Evolutionary conservation across 2,888 invertebrate genomes (phyloP), one percentile per base, ranked within the genome.

Genomic region (Invenusta paracnida): DNA sequence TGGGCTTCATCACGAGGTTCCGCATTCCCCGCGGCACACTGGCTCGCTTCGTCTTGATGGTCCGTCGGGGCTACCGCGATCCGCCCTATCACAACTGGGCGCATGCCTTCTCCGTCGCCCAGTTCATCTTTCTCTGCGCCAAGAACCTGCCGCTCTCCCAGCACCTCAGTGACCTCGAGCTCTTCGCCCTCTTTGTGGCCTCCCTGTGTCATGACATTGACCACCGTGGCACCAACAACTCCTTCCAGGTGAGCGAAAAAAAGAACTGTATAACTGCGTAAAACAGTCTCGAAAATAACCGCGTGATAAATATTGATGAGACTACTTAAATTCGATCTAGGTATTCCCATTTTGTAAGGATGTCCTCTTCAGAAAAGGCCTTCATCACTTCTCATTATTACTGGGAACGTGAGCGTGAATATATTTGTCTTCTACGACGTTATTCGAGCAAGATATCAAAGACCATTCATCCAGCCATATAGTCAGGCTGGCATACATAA

Each of bases 71-170:
- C 27, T 86, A 86, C 66, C 31, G 95, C 13, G 94, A 95, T 89
- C 93, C 94, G 30, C 95, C 96, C 0, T 96, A 96, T 91, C 96
- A 96, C 91, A 96, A 94, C 92, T 96, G 95, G 95, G 92, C 93
- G 88, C 96, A 96, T 90, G 95, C 95, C 0, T 96, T 95, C 92
- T 94, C 94, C 85, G 95, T 94, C 0, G 93, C 94, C 0, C 96
- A 96, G 92, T 96, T 95, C 93, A 94, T 94, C 0, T 96, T 94
- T 91, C 93, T 95, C 28, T 86, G 86, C 48, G 67, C 29, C 67
- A 85, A 85, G 83, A 73, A 81, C 23, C 67, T 85, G 25, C 81
- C 81, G 0, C 27, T 67, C 0, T 30, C 87, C 23, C 13, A 87
- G 31, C 48, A 82, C 30, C 87, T 86, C n/a, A 86, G 23, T 13